These are phyloP conservation scores for Megaustenia siamemsis DNA, from an alignment of 2,888 invertebrate genomes.

Conservation along the genomic window DNA sequence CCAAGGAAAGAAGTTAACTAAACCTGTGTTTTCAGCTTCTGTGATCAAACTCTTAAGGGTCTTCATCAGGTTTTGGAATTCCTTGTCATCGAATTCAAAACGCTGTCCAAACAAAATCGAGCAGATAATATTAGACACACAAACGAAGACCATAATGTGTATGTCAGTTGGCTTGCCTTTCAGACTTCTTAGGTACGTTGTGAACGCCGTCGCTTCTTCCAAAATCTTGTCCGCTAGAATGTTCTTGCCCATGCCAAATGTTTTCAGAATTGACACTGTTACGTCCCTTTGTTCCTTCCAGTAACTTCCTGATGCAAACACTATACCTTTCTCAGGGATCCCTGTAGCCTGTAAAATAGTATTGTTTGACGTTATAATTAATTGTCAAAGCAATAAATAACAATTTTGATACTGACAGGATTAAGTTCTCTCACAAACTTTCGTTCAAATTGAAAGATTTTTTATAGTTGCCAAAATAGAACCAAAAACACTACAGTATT, in stretches of 20 bases:
- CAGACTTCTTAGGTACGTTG: not conserved
- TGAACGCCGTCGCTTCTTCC: not conserved
- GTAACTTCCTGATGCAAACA: not conserved
- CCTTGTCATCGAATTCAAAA: constrained; percentile 19
- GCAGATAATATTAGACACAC: constrained; percentile 12
- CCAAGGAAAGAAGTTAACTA: constrained; percentile 19
- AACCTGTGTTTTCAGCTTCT: not conserved
- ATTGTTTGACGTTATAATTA: too few species aligned
- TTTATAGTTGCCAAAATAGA: too few species aligned
- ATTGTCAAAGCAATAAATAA: too few species aligned
- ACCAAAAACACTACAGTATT: too few species aligned
- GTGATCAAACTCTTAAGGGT: not conserved
- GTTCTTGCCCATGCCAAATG: not conserved
- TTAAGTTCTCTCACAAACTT: too few species aligned
- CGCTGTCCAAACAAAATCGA: constrained; percentile 1
- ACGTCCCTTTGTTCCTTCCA: not conserved
- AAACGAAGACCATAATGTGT: not conserved
- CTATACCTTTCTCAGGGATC: not conserved
- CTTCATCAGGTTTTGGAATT: not conserved
- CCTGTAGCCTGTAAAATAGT: not conserved
- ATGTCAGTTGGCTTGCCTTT: not conserved
- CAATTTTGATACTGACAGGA: too few species aligned
- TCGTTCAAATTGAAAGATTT: too few species aligned
- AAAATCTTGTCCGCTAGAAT: not conserved
- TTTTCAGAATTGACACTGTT: not conserved